These are phyloP conservation scores for Proteles cristata DNA, from an alignment of 2,113 vertebrate genomes.

Conservation along the genomic window DNA sequence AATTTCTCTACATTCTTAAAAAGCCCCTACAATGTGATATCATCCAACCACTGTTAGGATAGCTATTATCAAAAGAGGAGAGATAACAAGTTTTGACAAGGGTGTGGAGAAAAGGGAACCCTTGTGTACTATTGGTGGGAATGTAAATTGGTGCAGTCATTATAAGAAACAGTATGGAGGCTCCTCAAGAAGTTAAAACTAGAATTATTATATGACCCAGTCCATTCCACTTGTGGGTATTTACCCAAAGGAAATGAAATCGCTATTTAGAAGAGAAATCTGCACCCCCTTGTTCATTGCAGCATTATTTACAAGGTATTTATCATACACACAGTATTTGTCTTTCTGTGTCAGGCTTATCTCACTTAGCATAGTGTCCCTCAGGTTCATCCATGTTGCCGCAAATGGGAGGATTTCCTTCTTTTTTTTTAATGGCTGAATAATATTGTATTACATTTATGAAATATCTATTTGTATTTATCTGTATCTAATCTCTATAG, in stretches of 20 bases:
- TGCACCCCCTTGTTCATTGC: not conserved
- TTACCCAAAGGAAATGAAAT: not conserved
- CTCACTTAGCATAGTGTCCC: not conserved
- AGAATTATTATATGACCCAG: not conserved
- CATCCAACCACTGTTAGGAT: not conserved
- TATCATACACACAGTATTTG: not conserved
- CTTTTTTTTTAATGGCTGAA: not conserved
- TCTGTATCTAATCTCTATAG: not conserved
- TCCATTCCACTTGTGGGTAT: not conserved
- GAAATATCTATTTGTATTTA: not conserved
- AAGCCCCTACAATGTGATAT: not conserved
- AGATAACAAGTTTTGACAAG: not conserved
- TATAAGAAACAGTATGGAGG: not conserved
- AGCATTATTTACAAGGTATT: not conserved
- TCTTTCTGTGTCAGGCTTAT: not conserved
- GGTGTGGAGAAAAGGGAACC: not conserved
- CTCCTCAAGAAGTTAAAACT: not conserved
- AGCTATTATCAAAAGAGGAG: not conserved
- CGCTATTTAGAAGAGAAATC: not conserved
- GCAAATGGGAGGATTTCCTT: not conserved
- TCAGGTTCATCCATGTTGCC: not conserved
- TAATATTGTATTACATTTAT: not conserved
- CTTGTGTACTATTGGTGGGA: not conserved
- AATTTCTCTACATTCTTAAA: constrained; percentile 43
- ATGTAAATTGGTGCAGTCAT: not conserved